These are phyloP conservation scores for Ischnus inquisitorius DNA, from an alignment of 2,888 invertebrate species.

Conservation along the genomic window DNA sequence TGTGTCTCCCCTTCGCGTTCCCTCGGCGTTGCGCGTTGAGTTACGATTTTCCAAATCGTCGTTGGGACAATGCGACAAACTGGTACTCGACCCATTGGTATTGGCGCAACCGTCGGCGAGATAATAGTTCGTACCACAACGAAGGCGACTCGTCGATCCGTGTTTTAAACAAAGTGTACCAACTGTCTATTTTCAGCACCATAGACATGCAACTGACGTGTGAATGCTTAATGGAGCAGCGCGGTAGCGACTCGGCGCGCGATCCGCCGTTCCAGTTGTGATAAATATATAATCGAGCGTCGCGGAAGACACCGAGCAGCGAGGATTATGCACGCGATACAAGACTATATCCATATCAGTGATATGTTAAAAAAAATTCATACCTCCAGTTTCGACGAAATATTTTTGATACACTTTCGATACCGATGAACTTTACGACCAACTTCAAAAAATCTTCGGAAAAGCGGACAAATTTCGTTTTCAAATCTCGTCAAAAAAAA, in stretches of 20 bases:
- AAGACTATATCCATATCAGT: background rate
- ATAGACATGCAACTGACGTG: constrained; percentile 33
- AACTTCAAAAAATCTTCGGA: background rate
- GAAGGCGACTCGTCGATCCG: background rate
- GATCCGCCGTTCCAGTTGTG: constrained; percentile 28
- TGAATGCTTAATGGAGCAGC: constrained; percentile 34
- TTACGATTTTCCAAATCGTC: constrained; percentile 31
- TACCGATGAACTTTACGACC: no score
- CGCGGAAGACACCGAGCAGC: background rate
- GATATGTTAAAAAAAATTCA: no score
- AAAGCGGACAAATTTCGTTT: background rate
- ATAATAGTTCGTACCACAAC: constrained; percentile 1
- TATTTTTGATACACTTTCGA: no score
- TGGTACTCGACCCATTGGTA: constrained; percentile 3
- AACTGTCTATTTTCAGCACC: constrained; percentile 31
- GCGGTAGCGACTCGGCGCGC: background rate
- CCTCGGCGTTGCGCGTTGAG: constrained; percentile 16
- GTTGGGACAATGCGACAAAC: constrained; percentile 27
- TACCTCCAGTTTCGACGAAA: no score
- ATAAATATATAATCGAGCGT: constrained; percentile 36
- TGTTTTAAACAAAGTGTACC: constrained; percentile 13
- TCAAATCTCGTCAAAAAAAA: background rate
- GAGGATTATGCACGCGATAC: constrained; percentile 9
- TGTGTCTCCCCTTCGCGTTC: background rate
- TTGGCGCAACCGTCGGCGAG: background rate